These are phyloP conservation scores for Pyxicephalus adspersus DNA, from an alignment of 2,113 vertebrate genomes.

Conservation along the genomic window DNA sequence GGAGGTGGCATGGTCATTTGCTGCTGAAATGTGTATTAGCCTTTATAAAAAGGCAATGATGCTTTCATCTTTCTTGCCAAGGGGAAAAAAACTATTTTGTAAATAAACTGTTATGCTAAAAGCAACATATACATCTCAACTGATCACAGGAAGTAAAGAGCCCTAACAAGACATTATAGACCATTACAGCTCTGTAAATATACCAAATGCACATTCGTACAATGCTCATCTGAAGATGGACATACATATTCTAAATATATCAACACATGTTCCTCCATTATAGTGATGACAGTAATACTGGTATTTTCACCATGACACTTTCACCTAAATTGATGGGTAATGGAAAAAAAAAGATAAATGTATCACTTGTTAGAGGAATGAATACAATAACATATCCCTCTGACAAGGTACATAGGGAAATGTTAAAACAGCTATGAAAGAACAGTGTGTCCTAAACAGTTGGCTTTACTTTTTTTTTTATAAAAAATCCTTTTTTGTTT, in stretches of 20 bases:
- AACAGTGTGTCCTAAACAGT: no score
- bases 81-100: constrained; percentile 22
- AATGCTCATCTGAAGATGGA: not conserved
- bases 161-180: constrained; percentile 3
- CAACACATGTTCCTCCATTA: constrained; percentile 11
- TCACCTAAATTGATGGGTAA: not conserved
- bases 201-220: not conserved
- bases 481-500: no score
- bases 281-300: constrained; percentile 29
- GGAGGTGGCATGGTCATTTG: constrained; percentile 26
- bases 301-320: not conserved
- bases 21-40: constrained; percentile 29
- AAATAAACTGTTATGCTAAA: constrained; percentile 33
- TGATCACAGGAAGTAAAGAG: constrained; percentile 35
- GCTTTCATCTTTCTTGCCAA: constrained; percentile 40
- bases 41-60: constrained; percentile 29
- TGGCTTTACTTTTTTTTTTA: no score
- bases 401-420: not conserved
- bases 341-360: not conserved
- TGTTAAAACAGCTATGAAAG: no score
- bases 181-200: not conserved
- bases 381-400: no score
- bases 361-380: not conserved
- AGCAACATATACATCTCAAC: constrained; percentile 12
- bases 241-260: not conserved